Base-by-base conservation (phyloP, 2,113 vertebrate species). In the Callospermophilus lateralis region DNA sequence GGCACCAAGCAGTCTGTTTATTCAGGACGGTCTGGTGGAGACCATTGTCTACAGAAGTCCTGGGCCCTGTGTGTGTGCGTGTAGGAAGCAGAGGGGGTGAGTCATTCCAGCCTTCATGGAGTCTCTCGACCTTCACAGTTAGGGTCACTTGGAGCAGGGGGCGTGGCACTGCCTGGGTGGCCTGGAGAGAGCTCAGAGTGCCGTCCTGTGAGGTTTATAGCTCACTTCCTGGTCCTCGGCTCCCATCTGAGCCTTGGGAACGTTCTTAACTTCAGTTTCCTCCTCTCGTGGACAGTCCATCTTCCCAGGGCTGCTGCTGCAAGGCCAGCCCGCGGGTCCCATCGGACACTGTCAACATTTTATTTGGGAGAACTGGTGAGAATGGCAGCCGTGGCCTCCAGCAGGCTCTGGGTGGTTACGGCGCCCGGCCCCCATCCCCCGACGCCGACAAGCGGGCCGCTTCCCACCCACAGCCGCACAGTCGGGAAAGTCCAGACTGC, bases 261-360 rank as follows among this genome's bases (percentile, higher is more conserved):
- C 15, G 9, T 15, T 55, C 61, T 24, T n/a, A 39, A 42, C 53
- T 34, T 53, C 12, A 9, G 48, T 88, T 63, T 87, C 30, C 53
- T 81, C 20, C 0, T 39, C 42, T 85, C 45, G 19, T 20, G 2
- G 22, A 22, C n/a, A 16, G 72, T 53, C 11, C n/a, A 10, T 1
- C 51, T 74, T 45, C 73, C 16, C 34, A 26, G 55, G 58, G 26
- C 19, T 17, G 13, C 26, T 51, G 45, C 8, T 37, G 11, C n/a
- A 11, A 30, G 68, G 76, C 55, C 3, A 1, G 26, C 10, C 42
- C 32, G 1, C 19, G 0, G 67, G 63, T 8, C 58, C 58, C 58
- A 3, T 61, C 20, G 0, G 22, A 61, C 58, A 24, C 58, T 61
- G 22, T 53, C 13, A 17, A 16, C 4, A 3, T 28, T 51, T 8